Evolutionary conservation across 2,113 vertebrate species (phyloP), one percentile per base, ranked within the genome.

Genomic region (Chaenocephalus aceratus): DNA sequence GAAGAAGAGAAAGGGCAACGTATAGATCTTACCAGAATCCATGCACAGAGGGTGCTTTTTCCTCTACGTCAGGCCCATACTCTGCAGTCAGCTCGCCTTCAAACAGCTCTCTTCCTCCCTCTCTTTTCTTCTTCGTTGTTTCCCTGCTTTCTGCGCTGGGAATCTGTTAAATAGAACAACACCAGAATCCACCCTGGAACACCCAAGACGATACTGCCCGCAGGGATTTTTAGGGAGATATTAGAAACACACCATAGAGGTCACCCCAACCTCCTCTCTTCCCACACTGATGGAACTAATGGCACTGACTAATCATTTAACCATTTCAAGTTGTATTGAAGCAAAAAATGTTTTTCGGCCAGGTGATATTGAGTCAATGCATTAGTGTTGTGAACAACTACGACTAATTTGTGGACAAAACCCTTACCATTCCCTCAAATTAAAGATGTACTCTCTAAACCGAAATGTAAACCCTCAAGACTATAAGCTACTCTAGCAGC

Each of bases 151-250:
- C 63, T 86, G 88, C 18, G 91, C 95, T 95, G 92, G 96, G 96
- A 97, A 96, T 95, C 95, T 77, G 89, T 94, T 96, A 94, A 93
- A 96, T 95, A 96, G 95, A 97, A 96, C 95, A 93, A 95, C 95
- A 95, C 89, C 90, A 92, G 87, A 88, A 91, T 94, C 95, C 93
- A 94, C 95, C 89, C 66, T 94, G 93, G 97, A 97, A 99, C 98
- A 99, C 98, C 97, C 98, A 98, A 95, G 97, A 97, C 93, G 97
- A 96, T 96, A 92, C 91, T 92, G 80, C 92, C 95, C 88, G 34
- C 83, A 89, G 92, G 95, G 93, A 92, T 89, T 93, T 93, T 91
- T 81, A 75, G 76, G 74, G 85, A 92, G 92, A 94, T 94, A 95
- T 95, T 93, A 92, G 92, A 94, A 94, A 93, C 94, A 93, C 92